phyloP scores from a whole-genome alignment of 1,140 invertebrate species.

The Polypedilum vanderplanki region DNA sequence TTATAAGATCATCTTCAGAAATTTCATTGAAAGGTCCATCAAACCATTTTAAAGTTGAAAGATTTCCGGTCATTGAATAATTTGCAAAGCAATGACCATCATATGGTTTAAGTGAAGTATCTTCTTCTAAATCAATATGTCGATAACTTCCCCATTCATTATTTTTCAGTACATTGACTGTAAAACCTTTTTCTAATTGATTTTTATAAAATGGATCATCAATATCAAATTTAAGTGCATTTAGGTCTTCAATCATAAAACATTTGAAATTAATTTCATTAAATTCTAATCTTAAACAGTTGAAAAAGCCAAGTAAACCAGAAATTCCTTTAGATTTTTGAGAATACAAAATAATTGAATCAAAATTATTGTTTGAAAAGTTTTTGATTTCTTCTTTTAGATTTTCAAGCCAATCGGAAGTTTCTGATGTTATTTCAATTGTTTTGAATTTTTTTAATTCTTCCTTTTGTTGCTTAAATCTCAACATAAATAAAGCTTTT shows the following conservation, averaged over 20 bases:
- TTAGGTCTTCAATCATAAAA: not conserved
- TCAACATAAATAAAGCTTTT: not conserved
- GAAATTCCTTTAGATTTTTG: not conserved
- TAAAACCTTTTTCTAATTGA: conserved; percentile 62
- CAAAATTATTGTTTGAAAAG: no score
- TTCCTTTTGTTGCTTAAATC: not conserved
- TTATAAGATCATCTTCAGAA: not conserved
- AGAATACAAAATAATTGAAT: not conserved
- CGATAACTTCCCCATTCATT: conserved; percentile 72
- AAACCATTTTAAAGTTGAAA: not conserved
- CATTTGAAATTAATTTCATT: not conserved
- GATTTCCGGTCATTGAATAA: not conserved
- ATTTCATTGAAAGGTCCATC: not conserved
- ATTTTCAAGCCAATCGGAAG: not conserved
- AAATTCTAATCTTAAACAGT: not conserved
- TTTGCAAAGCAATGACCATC: not conserved
- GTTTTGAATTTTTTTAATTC: conserved; percentile 10
- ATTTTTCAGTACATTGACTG: conserved; percentile 68
- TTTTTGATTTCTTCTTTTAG: conserved; percentile 30
- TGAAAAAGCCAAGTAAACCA: not conserved
- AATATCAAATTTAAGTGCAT: not conserved
- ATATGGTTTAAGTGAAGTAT: not conserved
- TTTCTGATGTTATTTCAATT: not conserved
- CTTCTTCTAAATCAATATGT: conserved; percentile 48
- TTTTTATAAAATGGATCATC: conserved; percentile 44